Evolutionary conservation across 1,140 invertebrate genomes (phyloP).

Genomic region (Periplaneta americana): DNA sequence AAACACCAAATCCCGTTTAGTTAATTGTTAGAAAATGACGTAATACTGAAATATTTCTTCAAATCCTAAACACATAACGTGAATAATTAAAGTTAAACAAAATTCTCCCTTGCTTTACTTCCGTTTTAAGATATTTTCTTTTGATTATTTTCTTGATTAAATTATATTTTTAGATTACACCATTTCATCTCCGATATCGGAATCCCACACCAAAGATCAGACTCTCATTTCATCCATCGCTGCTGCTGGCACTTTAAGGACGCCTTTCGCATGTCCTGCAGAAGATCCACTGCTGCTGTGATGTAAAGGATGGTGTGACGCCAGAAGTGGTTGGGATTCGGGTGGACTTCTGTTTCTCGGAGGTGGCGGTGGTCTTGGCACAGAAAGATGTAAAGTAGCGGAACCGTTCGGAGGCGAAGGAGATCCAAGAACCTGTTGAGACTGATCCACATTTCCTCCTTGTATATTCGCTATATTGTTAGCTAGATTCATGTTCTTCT

Average conservation of each 20-base stretch:
- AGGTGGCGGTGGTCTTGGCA: slow-evolving; percentile 50
- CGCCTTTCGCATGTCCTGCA: slow-evolving; percentile 14
- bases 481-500: slow-evolving; percentile 49
- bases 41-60: not conserved
- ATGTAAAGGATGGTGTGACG: slow-evolving; percentile 20
- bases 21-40: not conserved
- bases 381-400: slow-evolving; percentile 43
- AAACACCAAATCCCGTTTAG: not conserved
- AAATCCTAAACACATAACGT: not conserved
- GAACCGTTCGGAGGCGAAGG: slow-evolving; percentile 47
- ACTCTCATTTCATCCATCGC: slow-evolving; percentile 78
- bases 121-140: not conserved
- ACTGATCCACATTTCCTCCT: not conserved
- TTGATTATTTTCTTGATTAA: not conserved
- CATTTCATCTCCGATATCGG: not conserved
- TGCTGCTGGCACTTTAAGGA: slow-evolving; percentile 59
- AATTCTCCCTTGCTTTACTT: too few relatives aligned
- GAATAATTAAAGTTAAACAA: too few relatives aligned
- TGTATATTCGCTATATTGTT: slow-evolving; percentile 32
- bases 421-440: slow-evolving; percentile 31
- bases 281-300: not conserved
- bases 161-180: not conserved
- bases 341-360: slow-evolving; percentile 48
- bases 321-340: slow-evolving; percentile 48
- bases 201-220: slow-evolving; percentile 45